Base-by-base conservation (phyloP, 2,797 vertebrate species). In the Ptychobarbus kaznakovi region DNA sequence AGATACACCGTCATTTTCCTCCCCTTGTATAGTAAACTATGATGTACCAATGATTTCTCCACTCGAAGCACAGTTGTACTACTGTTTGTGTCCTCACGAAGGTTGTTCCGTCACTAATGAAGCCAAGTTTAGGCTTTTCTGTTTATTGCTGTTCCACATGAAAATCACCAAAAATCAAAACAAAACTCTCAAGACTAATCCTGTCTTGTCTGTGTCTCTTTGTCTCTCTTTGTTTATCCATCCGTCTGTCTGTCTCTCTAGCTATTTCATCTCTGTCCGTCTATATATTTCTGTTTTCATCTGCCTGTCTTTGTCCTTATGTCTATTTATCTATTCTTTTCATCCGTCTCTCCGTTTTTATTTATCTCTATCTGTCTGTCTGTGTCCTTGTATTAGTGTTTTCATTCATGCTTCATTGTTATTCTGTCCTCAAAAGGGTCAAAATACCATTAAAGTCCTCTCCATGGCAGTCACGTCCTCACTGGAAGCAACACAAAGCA, bases 401-500 rank as follows among this genome's bases (percentile, higher is more conserved):
- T 77, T 58, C 20, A 79, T 70, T 72, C 78, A 84, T 46, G 32
- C 32, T 20, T 63, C 65, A n/a, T 51, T 85, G 84, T 86, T 88
- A 86, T 86, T 75, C 73, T 83, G 78, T 91, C 87, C 91, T 87
- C 87, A 90, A 86, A 91, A 91, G 87, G 89, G 90, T 92, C 90
- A 91, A 79, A 84, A 86, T 65, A 84, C 85, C 89, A 89, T 90
- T 89, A 90, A 92, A 89, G 73, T 42, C 28, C 77, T 89, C 44
- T 93, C 80, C 85, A 83, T 86, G 88, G 88, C 90, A 91, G 86
- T 87, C 86, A 90, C 89, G 88, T 93, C 86, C 87, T 93, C 81
- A 85, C 92, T 92, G 91, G 92, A 93, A 80, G 89, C 86, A 72
- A 86, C 91, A 92, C 91, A 94, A 93, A 93, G 91, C 87, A 89